phyloP scores from a whole-genome alignment of 2,113 vertebrate genomes.

The Platysternon megacephalum region DNA sequence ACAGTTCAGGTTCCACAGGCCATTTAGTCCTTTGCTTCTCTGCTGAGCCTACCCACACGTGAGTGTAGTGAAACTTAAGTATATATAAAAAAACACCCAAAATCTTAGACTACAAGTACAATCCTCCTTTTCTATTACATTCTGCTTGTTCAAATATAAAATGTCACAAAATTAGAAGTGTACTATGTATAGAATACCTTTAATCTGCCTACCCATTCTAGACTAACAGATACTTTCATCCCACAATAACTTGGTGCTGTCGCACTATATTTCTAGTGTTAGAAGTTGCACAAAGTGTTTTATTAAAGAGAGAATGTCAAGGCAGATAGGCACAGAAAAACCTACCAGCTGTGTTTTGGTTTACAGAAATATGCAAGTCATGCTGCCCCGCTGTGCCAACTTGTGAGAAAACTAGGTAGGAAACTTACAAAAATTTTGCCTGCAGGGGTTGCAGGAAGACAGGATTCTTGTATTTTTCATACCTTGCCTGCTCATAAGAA shows the following conservation, averaged over 20 bases:
- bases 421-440: background rate
- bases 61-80: background rate
- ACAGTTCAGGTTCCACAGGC: background rate
- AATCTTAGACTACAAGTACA: background rate
- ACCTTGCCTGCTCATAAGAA: background rate
- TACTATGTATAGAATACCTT: background rate
- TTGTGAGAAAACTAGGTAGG: background rate
- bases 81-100: background rate
- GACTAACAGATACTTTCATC: background rate
- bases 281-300: background rate
- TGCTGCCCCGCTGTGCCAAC: background rate
- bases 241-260: background rate
- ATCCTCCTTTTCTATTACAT: background rate
- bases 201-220: background rate
- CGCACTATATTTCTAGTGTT: background rate
- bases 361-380: background rate
- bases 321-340: background rate
- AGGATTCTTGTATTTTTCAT: background rate
- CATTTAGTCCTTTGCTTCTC: background rate
- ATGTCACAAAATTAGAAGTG: background rate
- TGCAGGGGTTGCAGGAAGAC: background rate
- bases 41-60: background rate
- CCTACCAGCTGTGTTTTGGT: background rate
- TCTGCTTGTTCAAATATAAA: background rate
- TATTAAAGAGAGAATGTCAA: background rate